These are phyloP conservation scores for Leguminivora glycinivorella DNA, from an alignment of 1,140 invertebrate genomes.

Conservation along the genomic window DNA sequence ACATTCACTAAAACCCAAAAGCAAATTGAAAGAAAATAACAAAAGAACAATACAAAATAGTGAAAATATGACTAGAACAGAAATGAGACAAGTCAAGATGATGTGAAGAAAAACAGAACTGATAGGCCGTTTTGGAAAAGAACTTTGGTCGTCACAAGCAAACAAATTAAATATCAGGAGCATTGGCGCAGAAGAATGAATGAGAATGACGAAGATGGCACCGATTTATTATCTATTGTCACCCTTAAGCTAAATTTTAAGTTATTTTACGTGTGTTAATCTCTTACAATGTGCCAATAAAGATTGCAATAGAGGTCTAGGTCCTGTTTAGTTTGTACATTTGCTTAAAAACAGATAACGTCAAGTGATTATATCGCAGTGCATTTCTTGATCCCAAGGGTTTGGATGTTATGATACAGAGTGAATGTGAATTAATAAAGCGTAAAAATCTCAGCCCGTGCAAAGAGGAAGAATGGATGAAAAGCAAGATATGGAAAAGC, in stretches of 20 bases:
- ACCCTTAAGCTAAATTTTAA: conserved; percentile 45
- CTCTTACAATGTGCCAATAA: conserved; percentile 54
- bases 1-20: conserved; percentile 60
- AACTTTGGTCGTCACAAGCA: conserved; percentile 68
- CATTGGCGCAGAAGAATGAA: conserved; percentile 62
- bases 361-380: conserved; percentile 60
- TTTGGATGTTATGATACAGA: conserved; percentile 67
- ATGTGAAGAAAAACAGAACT: conserved; percentile 60
- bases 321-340: conserved; percentile 43
- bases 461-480: conserved; percentile 73
- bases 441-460: conserved; percentile 75
- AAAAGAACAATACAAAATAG: conserved; percentile 51
- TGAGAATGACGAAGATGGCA: conserved; percentile 57
- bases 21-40: conserved; percentile 43
- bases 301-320: conserved; percentile 37
- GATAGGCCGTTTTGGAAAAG: conserved; percentile 79
- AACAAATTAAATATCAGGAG: conserved; percentile 64
- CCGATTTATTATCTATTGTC: conserved; percentile 37
- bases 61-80: conserved; percentile 62
- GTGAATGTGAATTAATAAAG: conserved; percentile 72
- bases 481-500: conserved; percentile 76
- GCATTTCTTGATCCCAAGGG: conserved; percentile 60
- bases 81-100: conserved; percentile 64
- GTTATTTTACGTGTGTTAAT: conserved; percentile 38
- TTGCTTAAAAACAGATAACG: conserved; percentile 52